phyloP scores from a whole-genome alignment of 2,888 invertebrate genomes.

The Pecten maximus region DNA sequence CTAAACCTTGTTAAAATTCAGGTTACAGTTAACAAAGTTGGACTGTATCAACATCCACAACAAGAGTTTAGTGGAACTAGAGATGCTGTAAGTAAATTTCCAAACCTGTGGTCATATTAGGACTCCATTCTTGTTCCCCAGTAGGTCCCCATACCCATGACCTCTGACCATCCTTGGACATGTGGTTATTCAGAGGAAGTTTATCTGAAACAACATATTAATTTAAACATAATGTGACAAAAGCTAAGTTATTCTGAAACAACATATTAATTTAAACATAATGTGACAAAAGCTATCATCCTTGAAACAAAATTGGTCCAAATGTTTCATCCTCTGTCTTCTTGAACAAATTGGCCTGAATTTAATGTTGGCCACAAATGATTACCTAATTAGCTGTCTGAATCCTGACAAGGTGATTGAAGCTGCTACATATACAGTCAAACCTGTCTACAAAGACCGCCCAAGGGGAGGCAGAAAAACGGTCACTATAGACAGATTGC shows the following conservation, averaged over 20 bases:
- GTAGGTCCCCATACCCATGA: constrained; percentile 92
- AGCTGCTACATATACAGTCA: no score
- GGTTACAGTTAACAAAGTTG: neutral
- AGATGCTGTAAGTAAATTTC: constrained; percentile 34
- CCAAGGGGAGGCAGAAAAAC: no score
- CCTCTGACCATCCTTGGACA: constrained; percentile 43
- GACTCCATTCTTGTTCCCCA: constrained; percentile 98
- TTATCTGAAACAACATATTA: neutral
- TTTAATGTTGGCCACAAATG: no score
- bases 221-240: no score
- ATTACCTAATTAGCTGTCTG: no score
- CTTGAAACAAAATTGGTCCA: no score
- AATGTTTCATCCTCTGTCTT: no score
- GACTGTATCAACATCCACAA: constrained; percentile 38
- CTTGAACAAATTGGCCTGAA: no score
- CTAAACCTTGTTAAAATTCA: constrained; percentile 7
- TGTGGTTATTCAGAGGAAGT: neutral
- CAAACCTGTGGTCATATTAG: constrained; percentile 95
- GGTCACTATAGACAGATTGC: no score
- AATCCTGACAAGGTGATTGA: no score
- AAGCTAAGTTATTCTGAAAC: constrained; percentile 1
- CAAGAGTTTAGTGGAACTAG: neutral
- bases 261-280: neutral
- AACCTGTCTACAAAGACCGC: no score
- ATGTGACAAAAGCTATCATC: no score